Evolutionary conservation across 2,797 vertebrate genomes (phyloP).

Genomic region (Cheirogaleus major): DNA sequence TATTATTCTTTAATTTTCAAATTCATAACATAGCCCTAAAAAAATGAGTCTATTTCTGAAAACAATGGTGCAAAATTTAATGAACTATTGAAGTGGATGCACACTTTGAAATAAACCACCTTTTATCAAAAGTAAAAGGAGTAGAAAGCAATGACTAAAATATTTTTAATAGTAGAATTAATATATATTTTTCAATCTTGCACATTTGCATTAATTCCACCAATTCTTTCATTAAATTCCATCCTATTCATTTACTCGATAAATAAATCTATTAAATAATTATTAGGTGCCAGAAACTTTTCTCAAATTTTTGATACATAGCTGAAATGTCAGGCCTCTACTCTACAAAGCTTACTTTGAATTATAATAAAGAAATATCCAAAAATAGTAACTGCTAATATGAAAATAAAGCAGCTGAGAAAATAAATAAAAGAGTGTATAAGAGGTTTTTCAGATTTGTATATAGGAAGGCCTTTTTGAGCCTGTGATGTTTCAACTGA

Average conservation of each 20-base stretch:
- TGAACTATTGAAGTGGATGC: background rate
- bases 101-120: background rate
- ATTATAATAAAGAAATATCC: background rate
- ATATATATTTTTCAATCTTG: background rate
- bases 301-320: background rate
- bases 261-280: background rate
- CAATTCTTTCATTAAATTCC: background rate
- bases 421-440: background rate
- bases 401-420: background rate
- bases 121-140: background rate
- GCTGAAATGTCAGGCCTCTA: background rate
- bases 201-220: background rate
- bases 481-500: background rate
- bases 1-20: background rate
- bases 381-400: background rate
- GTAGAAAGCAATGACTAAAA: background rate
- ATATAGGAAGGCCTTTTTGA: background rate
- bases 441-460: background rate
- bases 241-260: background rate
- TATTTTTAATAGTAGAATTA: background rate
- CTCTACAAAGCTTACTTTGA: background rate
- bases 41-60: background rate
- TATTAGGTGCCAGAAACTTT: background rate
- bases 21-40: background rate
- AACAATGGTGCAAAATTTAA: background rate